Conservation (phyloP, 2,113 vertebrate genomes). For the Cacatua alba region DNA sequence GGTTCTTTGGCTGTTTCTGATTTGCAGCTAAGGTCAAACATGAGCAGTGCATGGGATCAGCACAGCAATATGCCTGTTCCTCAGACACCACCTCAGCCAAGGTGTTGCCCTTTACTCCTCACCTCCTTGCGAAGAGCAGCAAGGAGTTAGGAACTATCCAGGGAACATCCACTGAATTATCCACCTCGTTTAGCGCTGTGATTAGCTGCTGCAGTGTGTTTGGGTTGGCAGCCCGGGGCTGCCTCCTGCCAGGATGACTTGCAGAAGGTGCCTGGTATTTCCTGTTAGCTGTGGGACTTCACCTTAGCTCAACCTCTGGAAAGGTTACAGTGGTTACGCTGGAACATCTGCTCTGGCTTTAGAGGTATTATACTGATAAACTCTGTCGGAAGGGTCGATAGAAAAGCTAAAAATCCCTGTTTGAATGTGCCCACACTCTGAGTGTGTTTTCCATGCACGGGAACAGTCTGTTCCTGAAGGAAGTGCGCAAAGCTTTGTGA, state of each 20-base stretch:
- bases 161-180: not conserved
- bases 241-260: not conserved
- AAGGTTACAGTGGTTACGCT: not conserved
- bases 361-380: not conserved
- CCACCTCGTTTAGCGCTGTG: not conserved
- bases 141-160: not conserved
- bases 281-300: not conserved
- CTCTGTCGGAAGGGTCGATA: not conserved
- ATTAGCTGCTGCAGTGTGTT: not conserved
- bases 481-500: rapidly evolving
- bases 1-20: not conserved
- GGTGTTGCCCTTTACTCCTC: not conserved
- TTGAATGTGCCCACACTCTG: not conserved
- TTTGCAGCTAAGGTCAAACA: rapidly evolving
- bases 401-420: not conserved
- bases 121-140: not conserved
- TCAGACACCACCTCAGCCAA: not conserved
- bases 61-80: rapidly evolving
- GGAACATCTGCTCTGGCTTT: not conserved
- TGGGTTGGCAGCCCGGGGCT: not conserved
- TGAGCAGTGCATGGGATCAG: rapidly evolving
- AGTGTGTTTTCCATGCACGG: rapidly evolving
- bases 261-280: not conserved
- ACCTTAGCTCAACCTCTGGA: not conserved
- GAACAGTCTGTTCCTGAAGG: not conserved